Percentiles rank a stretch among this genome's conserved stretches.
Evolutionary conservation across 2,888 invertebrate species (phyloP).

Genomic region (Calliopum simillimum): DNA sequence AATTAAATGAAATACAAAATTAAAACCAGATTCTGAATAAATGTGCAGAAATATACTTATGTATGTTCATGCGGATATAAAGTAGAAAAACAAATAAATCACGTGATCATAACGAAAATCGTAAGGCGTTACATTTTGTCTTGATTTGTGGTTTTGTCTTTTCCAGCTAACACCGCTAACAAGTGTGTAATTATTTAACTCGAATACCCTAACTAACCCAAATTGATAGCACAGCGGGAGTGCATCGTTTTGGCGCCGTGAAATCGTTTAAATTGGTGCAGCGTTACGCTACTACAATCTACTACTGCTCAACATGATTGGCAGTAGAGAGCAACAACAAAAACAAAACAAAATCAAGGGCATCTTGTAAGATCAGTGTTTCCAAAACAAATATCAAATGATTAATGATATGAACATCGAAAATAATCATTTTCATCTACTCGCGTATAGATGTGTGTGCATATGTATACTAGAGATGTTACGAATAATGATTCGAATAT

Average conservation of each 20-base stretch:
- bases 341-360: constrained; percentile 23
- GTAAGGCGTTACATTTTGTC: constrained; percentile 52
- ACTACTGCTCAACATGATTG: constrained; percentile 43
- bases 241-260: constrained; percentile 44
- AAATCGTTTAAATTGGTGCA: constrained; percentile 45
- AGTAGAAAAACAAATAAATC: constrained; percentile 50
- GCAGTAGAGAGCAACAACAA: constrained; percentile 16
- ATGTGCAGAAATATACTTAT: constrained; percentile 30
- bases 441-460: too few species aligned
- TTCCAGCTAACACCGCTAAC: constrained; percentile 48
- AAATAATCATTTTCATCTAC: too few species aligned
- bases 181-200: constrained; percentile 60
- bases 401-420: constrained; percentile 34
- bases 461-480: too few species aligned
- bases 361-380: constrained; percentile 36
- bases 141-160: constrained; percentile 60
- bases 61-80: constrained; percentile 2
- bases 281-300: background rate
- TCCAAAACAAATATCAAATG: constrained; percentile 42
- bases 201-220: constrained; percentile 2
- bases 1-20: constrained; percentile 34
- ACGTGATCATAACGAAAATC: constrained; percentile 41
- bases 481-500: too few species aligned
- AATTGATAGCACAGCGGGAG: constrained; percentile 42
- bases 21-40: constrained; percentile 50